Evolutionary conservation across 1,140 invertebrate species (phyloP).

Genomic region (Planococcus citri): DNA sequence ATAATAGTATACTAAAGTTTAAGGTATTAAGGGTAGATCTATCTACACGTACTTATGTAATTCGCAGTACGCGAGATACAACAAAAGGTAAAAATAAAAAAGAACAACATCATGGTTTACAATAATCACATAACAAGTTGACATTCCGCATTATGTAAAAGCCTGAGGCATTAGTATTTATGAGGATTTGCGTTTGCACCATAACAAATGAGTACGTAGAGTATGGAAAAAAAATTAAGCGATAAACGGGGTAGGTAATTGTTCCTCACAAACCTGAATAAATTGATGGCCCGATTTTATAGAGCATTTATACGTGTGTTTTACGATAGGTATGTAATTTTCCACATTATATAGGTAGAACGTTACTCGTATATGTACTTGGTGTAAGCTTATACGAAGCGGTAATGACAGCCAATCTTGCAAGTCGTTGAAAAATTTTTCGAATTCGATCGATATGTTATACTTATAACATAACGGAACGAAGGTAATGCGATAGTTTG

Average conservation of each 20-base stretch:
- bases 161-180: constrained; percentile 1
- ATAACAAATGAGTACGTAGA: background rate
- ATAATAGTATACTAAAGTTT: background rate
- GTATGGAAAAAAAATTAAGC: background rate
- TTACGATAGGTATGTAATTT: too few relatives aligned
- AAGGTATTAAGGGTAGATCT: background rate
- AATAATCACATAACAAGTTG: constrained; percentile 2
- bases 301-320: too few relatives aligned
- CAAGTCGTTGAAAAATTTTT: background rate
- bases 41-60: too few relatives aligned
- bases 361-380: background rate
- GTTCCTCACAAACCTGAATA: background rate
- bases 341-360: background rate
- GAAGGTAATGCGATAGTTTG: too few relatives aligned
- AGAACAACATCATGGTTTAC: background rate
- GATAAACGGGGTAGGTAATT: background rate
- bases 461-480: too few relatives aligned
- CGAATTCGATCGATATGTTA: background rate
- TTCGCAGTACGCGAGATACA: too few relatives aligned
- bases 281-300: background rate
- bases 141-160: constrained; percentile 17
- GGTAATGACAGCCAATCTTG: constrained; percentile 18
- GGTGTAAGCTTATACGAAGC: constrained; percentile 10
- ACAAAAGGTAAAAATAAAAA: too few relatives aligned
- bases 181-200: constrained; percentile 16